A percentile compares a stretch with the other conserved stretches of the same genome.
These are phyloP conservation scores for Phoeniculus purpureus DNA, from an alignment of 2,797 vertebrate genomes.

Conservation along the genomic window DNA sequence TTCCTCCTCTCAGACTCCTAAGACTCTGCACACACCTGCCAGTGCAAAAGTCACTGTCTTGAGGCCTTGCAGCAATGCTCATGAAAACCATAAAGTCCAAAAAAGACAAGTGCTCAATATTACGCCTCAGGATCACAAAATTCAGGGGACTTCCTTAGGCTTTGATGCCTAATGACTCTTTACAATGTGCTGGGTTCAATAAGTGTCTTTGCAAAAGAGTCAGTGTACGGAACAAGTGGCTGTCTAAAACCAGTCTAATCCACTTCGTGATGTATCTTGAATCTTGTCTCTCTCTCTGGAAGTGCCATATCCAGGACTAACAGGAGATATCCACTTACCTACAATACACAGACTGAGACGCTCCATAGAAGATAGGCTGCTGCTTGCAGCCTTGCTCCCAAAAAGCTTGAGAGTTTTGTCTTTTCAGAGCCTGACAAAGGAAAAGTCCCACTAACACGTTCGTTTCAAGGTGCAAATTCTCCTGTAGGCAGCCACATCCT, in stretches of 20 bases:
- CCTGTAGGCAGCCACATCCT: neutral
- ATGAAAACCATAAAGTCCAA: neutral
- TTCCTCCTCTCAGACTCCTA: neutral
- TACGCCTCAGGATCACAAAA: neutral
- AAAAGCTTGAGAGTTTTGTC: neutral
- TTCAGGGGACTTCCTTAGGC: neutral
- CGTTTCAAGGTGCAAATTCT: neutral
- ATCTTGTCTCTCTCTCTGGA: neutral
- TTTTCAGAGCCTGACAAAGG: neutral
- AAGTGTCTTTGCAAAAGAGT: neutral
- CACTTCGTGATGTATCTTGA: neutral
- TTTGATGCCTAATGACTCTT: neutral
- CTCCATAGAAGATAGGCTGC: neutral
- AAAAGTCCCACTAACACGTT: neutral
- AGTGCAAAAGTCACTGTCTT: neutral
- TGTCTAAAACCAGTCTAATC: neutral
- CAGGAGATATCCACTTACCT: neutral
- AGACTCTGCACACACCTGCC: neutral
- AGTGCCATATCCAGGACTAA: neutral
- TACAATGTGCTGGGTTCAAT: neutral
- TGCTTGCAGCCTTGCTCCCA: neutral
- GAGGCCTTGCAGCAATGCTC: neutral
- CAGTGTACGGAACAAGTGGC: neutral
- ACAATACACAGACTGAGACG: neutral
- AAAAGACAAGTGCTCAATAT: neutral